phyloP scores from a whole-genome alignment of 2,797 vertebrate genomes.

The Nothura maculosa region DNA sequence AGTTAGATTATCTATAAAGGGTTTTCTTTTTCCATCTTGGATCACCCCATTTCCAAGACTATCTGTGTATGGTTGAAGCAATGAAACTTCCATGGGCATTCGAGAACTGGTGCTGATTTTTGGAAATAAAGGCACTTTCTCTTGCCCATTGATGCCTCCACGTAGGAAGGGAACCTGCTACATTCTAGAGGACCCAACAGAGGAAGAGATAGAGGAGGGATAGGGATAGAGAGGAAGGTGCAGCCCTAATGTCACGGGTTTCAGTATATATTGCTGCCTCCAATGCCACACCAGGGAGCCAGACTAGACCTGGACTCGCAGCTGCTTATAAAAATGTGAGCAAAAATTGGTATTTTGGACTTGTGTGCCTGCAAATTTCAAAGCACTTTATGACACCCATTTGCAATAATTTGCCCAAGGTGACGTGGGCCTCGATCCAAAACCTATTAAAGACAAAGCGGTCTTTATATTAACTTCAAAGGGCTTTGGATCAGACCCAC shows the following conservation, averaged over 20 bases:
- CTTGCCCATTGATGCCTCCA: background rate
- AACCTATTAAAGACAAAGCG: conserved; percentile 46
- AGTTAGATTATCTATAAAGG: background rate
- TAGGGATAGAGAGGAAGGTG: too few relatives aligned
- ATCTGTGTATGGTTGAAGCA: background rate
- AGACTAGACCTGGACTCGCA: background rate
- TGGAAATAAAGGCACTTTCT: background rate
- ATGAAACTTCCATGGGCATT: background rate
- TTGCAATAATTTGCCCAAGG: conserved; percentile 49
- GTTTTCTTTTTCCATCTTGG: background rate
- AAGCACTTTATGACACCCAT: conserved; percentile 5
- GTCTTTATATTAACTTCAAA: conserved; percentile 62
- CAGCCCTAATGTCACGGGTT: background rate
- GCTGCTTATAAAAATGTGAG: background rate
- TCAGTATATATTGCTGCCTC: background rate
- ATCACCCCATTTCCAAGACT: background rate
- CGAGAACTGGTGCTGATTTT: background rate
- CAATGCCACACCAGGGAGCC: background rate
- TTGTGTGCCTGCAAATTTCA: background rate
- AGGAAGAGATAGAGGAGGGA: background rate
- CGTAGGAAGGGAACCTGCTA: background rate
- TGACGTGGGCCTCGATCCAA: conserved; percentile 36
- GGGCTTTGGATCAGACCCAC: conserved; percentile 26
- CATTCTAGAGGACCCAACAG: background rate
- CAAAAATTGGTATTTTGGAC: background rate